Percentiles rank a stretch among this genome's conserved stretches.
phyloP scores from a whole-genome alignment of 1,140 invertebrate species.

The Nasonia vitripennis region DNA sequence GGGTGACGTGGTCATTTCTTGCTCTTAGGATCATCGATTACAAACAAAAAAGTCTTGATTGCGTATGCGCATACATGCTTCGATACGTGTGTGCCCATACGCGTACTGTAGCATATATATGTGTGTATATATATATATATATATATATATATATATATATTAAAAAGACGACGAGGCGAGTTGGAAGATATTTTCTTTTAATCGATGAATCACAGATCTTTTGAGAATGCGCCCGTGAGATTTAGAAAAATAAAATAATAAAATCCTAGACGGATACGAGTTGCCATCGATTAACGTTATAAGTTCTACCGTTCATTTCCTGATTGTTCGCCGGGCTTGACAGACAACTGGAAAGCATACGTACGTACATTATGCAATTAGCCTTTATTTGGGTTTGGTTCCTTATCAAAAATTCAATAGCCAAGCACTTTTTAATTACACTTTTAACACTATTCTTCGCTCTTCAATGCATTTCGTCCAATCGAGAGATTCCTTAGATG shows the following conservation, averaged over 20 bases:
- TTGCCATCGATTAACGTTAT: conserved; percentile 67
- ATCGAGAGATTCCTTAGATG: conserved; percentile 20
- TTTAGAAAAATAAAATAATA: conserved; percentile 52
- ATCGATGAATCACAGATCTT: conserved; percentile 52
- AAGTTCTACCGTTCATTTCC: conserved; percentile 68
- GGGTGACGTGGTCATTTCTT: conserved; percentile 36
- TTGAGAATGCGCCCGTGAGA: conserved; percentile 56
- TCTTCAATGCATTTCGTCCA: conserved; percentile 27
- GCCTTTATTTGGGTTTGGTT: conserved; percentile 22
- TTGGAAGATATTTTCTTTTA: conserved; percentile 48
- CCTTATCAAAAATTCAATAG: conserved; percentile 31
- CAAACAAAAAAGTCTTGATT: conserved; percentile 12
- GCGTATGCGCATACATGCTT: conserved; percentile 25
- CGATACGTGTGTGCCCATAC: conserved; percentile 18
- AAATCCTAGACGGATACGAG: conserved; percentile 62
- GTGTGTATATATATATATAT: conserved; percentile 30
- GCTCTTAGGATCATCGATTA: conserved; percentile 49
- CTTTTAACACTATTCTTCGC: conserved; percentile 2
- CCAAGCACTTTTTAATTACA: conserved; percentile 39
- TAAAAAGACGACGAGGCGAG: conserved; percentile 54
- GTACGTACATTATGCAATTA: conserved; percentile 35
- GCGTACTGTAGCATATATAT: conserved; percentile 13
- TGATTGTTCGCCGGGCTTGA: conserved; percentile 40
- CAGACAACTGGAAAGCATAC: conserved; percentile 28
- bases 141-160: conserved; percentile 58